Conservation (phyloP, 2,888 invertebrate genomes). For the Tetheella fluctuosa region DNA sequence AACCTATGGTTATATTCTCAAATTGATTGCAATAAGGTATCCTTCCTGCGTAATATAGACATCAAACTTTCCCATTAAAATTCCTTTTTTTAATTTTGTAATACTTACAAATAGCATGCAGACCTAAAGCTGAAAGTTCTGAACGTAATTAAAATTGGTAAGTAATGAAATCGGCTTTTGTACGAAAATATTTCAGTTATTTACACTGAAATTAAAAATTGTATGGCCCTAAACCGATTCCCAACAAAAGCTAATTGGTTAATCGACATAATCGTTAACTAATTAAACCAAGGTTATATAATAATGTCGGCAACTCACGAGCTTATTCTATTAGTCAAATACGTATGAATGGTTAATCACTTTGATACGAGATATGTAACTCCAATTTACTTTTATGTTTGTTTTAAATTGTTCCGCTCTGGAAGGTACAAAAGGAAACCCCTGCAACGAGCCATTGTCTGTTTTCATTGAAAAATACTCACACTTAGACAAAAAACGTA, state of each 20-base stretch:
- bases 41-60: too few species aligned
- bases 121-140: too few species aligned
- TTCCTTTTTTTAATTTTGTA: too few species aligned
- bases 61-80: too few species aligned
- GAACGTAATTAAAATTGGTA: neutral
- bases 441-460: neutral
- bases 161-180: neutral
- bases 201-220: neutral
- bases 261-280: neutral
- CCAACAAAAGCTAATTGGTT: neutral
- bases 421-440: neutral
- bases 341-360: constrained; percentile 3
- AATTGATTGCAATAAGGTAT: too few species aligned
- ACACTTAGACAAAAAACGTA: neutral
- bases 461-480: neutral
- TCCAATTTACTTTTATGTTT: neutral
- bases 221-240: neutral
- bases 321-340: neutral
- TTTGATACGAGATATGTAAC: neutral
- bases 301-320: neutral
- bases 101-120: too few species aligned
- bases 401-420: neutral
- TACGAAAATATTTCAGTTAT: neutral
- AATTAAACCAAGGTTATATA: neutral
- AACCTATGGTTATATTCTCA: too few species aligned